These are phyloP conservation scores for Apamea crenata DNA, from an alignment of 2,888 invertebrate species.

Conservation along the genomic window DNA sequence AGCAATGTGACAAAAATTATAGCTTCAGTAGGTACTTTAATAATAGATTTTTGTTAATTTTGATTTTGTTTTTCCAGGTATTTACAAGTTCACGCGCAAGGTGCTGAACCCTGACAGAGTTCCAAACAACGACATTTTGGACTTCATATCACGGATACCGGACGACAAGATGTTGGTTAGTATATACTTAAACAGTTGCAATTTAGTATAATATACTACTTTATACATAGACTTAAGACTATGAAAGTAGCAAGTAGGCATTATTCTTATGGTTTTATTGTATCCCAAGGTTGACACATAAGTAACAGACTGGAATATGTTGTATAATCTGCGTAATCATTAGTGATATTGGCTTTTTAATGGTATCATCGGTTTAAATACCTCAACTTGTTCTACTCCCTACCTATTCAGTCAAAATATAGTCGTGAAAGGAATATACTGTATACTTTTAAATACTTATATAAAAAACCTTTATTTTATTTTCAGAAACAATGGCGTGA, in stretches of 20 bases:
- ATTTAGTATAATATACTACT: neutral
- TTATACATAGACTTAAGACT: neutral
- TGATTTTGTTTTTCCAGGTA: conserved; percentile 75
- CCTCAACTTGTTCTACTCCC: no score
- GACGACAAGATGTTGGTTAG: conserved; percentile 85
- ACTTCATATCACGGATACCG: conserved; percentile 86
- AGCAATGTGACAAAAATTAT: neutral
- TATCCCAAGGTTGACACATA: no score
- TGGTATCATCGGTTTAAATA: neutral
- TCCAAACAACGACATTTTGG: conserved; percentile 86
- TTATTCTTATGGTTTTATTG: neutral
- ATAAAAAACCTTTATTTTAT: neutral
- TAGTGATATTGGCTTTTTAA: neutral
- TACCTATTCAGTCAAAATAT: neutral
- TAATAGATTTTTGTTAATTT: neutral
- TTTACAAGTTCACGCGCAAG: conserved; percentile 86
- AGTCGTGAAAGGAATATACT: neutral
- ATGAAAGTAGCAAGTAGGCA: neutral
- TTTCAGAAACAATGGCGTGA: conserved; percentile 88
- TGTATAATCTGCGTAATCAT: neutral
- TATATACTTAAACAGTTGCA: neutral
- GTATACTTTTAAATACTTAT: no score
- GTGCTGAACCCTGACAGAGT: conserved; percentile 82
- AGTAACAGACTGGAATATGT: neutral
- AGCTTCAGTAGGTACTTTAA: neutral